These are phyloP conservation scores for Copsychus sechellarum DNA, from an alignment of 2,113 vertebrate species.

Conservation along the genomic window DNA sequence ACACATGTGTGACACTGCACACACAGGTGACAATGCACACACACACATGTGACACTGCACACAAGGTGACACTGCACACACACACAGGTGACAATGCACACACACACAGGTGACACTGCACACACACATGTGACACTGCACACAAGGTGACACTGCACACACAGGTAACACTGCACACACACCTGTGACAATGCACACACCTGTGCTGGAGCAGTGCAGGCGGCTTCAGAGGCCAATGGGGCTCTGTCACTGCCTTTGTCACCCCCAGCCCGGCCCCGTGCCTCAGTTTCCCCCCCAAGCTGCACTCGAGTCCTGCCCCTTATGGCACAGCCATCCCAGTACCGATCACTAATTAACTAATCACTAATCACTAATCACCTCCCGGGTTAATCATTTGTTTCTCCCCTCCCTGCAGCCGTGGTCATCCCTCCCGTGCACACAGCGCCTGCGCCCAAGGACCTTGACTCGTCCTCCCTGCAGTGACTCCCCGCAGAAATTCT, in stretches of 20 bases:
- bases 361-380: neutral
- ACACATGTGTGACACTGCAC: neutral
- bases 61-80: neutral
- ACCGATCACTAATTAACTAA: neutral
- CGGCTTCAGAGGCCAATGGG: neutral
- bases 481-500: neutral
- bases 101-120: neutral
- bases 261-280: accelerated
- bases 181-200: neutral
- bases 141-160: neutral
- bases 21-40: neutral
- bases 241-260: neutral
- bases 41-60: neutral
- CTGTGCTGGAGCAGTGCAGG: neutral
- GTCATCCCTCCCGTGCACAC: accelerated
- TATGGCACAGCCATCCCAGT: accelerated
- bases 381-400: neutral
- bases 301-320: neutral
- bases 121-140: neutral
- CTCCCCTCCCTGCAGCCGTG: neutral
- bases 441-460: neutral
- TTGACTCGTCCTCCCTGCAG: neutral
- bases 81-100: neutral
- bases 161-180: neutral
- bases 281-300: neutral